phyloP scores from a whole-genome alignment of 2,797 vertebrate species.

The Paguma larvata region DNA sequence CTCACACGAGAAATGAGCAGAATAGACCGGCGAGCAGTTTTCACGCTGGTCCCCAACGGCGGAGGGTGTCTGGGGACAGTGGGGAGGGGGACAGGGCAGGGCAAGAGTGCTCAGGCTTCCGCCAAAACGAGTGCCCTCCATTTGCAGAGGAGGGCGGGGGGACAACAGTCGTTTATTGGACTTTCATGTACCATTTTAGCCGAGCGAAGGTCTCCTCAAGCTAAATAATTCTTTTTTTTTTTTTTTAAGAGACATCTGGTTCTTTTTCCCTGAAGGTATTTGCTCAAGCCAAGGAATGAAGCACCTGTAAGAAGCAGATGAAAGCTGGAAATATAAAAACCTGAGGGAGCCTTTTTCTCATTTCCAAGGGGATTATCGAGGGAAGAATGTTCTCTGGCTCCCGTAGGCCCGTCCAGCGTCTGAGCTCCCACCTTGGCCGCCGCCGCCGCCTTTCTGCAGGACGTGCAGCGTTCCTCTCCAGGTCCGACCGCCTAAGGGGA shows the following conservation, averaged over 20 bases:
- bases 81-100: rapidly evolving
- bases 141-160: too few species aligned
- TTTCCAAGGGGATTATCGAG: conserved; percentile 6
- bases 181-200: not conserved
- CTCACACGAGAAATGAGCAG: not conserved
- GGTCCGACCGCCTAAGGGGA: rapidly evolving
- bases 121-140: not conserved
- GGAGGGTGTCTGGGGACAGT: not conserved
- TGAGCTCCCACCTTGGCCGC: not conserved
- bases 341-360: not conserved
- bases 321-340: not conserved
- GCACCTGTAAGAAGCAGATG: conserved; percentile 49
- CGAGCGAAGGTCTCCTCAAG: conserved; percentile 38
- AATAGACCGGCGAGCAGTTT: not conserved
- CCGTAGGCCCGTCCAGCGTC: not conserved
- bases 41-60: not conserved
- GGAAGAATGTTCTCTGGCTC: not conserved
- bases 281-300: conserved; percentile 5
- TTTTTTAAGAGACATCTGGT: conserved; percentile 51
- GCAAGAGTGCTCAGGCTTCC: not conserved
- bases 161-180: not conserved
- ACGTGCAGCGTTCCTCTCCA: not conserved
- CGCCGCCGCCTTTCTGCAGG: rapidly evolving
- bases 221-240: not conserved
- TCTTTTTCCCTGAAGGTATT: conserved; percentile 58